These are phyloP conservation scores for Scotopteryx bipunctaria DNA, from an alignment of 2,888 invertebrate genomes.

Conservation along the genomic window DNA sequence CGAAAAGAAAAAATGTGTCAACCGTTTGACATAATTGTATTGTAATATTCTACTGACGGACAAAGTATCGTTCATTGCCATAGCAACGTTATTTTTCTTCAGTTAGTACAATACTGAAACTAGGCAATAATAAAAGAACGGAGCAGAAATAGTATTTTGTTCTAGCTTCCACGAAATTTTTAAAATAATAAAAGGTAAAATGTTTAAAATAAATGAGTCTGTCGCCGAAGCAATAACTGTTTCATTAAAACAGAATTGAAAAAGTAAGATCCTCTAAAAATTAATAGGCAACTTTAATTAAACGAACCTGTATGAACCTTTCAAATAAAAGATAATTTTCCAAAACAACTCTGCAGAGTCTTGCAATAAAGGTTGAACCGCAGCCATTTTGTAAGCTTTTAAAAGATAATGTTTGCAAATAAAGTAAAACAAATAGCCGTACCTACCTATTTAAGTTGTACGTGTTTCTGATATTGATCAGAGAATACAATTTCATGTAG, in stretches of 20 bases:
- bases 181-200: conserved; percentile 7
- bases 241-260: conserved; percentile 39
- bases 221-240: conserved; percentile 32
- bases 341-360: conserved; percentile 11
- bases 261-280: conserved; percentile 36
- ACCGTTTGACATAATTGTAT: too few relatives aligned
- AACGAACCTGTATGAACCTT: conserved; percentile 23
- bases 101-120: too few relatives aligned
- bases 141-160: too few relatives aligned
- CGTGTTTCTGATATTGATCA: not conserved
- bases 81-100: too few relatives aligned
- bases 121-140: too few relatives aligned
- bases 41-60: too few relatives aligned
- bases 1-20: too few relatives aligned
- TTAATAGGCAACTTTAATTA: conserved; percentile 36
- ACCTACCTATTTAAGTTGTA: too few relatives aligned
- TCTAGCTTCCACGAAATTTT: not conserved
- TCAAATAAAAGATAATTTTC: conserved; percentile 29
- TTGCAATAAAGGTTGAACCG: conserved; percentile 13
- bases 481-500: not conserved
- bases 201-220: conserved; percentile 23
- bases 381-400: conserved; percentile 12
- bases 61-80: too few relatives aligned
- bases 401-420: conserved; percentile 11
- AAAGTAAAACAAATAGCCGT: not conserved